These are phyloP conservation scores for Limonius californicus DNA, from an alignment of 1,140 invertebrate genomes.

Conservation along the genomic window DNA sequence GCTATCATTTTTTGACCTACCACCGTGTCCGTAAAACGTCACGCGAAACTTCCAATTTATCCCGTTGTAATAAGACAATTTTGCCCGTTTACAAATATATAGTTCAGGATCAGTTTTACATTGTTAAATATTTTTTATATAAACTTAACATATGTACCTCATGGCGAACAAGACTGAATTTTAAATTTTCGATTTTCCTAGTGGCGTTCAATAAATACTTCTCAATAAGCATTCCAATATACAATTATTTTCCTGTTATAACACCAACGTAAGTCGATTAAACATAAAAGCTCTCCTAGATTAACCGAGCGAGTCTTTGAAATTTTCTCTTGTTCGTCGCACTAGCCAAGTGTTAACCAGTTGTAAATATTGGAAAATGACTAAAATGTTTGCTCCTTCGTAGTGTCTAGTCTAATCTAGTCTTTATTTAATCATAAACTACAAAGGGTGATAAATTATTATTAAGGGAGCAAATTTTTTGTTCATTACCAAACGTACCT, in stretches of 20 bases:
- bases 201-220: too few relatives aligned
- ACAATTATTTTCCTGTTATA: too few relatives aligned
- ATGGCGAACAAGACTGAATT: conserved; percentile 3
- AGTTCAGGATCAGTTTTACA: conserved; percentile 20
- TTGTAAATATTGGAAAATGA: conserved; percentile 21
- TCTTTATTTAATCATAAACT: conserved; percentile 30
- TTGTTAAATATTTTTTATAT: conserved; percentile 30
- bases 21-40: conserved; percentile 13
- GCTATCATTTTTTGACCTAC: conserved; percentile 8
- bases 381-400: conserved; percentile 10
- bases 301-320: not conserved
- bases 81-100: conserved; percentile 7
- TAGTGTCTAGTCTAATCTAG: conserved; percentile 33
- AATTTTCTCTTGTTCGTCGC: conserved; percentile 4
- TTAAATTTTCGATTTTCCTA: not conserved
- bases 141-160: conserved; percentile 28
- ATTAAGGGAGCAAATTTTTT: conserved; percentile 22
- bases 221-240: too few relatives aligned
- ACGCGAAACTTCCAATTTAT: conserved; percentile 18
- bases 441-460: conserved; percentile 32
- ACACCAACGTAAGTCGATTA: not conserved
- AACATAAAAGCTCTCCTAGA: not conserved
- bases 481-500: conserved; percentile 21
- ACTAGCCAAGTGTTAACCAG: conserved; percentile 17
- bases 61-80: not conserved